Conservation (phyloP, 2,113 vertebrate species). For the Ptychochromis oligacanthus region DNA sequence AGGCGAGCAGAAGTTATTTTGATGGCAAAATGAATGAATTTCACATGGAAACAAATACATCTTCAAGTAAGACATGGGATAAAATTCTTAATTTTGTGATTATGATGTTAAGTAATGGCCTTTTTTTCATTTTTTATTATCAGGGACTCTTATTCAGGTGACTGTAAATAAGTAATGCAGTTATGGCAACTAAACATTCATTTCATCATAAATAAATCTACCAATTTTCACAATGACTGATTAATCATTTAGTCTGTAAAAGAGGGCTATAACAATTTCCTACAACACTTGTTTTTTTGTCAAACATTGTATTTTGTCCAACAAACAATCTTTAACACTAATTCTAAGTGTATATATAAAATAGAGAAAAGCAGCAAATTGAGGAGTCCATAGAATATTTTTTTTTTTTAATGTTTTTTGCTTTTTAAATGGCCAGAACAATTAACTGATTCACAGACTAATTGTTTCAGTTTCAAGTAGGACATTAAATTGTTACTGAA, state of each 20-base stretch:
- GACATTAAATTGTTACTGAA: neutral
- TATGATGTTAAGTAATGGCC: slow-evolving; percentile 49
- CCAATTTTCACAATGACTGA: neutral
- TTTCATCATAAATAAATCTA: neutral
- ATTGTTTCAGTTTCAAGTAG: neutral
- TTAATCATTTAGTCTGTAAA: neutral
- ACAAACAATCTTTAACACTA: neutral
- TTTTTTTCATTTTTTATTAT: neutral
- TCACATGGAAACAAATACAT: neutral
- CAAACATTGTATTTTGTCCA: neutral
- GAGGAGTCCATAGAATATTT: neutral
- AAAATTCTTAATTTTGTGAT: slow-evolving; percentile 11
- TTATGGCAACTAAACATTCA: neutral
- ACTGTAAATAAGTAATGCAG: neutral
- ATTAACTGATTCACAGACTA: neutral
- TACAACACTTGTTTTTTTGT: too few relatives aligned
- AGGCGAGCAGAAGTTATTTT: slow-evolving; percentile 6
- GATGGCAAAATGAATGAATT: slow-evolving; percentile 20
- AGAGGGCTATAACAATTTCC: neutral
- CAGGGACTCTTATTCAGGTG: neutral
- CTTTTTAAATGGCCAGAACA: neutral
- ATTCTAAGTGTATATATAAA: neutral
- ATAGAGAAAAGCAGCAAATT: neutral
- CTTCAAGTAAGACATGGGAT: neutral
- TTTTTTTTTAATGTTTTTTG: neutral